Base-by-base conservation (phyloP, 2,888 invertebrate species). In the Amblyjoppa proteus region DNA sequence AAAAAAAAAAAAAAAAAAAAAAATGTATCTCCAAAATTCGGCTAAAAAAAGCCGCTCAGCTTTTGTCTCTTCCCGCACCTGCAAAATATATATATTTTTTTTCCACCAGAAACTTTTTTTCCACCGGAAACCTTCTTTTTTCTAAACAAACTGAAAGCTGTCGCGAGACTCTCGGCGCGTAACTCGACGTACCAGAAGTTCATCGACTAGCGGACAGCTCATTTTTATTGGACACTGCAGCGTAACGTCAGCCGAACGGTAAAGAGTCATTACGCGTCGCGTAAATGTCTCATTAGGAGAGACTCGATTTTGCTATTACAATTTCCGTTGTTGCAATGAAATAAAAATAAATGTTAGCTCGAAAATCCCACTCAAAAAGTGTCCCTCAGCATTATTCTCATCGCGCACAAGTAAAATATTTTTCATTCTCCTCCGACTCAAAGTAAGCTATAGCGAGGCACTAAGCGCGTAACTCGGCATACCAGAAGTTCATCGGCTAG, bases 241-340 rank as follows among this genome's bases (percentile, higher is more conserved):
- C 31, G 16, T 20, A 61, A 38, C 58, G 49, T 20, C 61, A 16
- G 64, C 31, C 25, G 31, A 16, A 68, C 66, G 77, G 74, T 58
- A 69, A 41, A 74, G 75, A 74, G 87, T 83, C 81, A 83, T 84
- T 84, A 75, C 58, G 64, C 53, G n/a, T 41, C 9, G 9, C 41
- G 41, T 41, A 41, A 7, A 41, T 2, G 7, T 41, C 41, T 41
- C 41, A 41, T 41, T 11, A 11, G 11, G 41, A 4, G 41, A 9
- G 41, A 41, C 7, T 41, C 11, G 3, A 41, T 41, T 41, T 41
- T 41, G 0, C 41, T 3, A 41, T 41, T 41, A 2, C 9, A 9
- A 41, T 41, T 0, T 58, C 1, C 25, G 25, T 28, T 28, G 25
- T 3, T 13, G 28, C 28, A 58, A 25, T 66, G 6, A 41, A 41